These are phyloP conservation scores for Myotis daubentonii DNA, from an alignment of 2,797 vertebrate species.

Conservation along the genomic window DNA sequence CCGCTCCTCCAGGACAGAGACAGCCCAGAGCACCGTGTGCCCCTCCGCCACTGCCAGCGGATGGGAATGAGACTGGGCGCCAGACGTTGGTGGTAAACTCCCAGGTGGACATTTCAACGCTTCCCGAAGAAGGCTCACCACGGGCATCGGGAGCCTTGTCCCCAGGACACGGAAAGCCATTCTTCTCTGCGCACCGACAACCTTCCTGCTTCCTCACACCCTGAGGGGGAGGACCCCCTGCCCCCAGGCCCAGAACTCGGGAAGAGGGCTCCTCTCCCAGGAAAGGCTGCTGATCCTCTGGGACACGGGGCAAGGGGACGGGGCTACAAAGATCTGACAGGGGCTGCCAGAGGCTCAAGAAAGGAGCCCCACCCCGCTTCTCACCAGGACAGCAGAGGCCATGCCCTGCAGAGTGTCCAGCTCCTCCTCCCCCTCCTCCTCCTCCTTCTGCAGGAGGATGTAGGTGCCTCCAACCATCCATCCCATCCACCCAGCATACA, in stretches of 20 bases:
- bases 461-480: constrained; percentile 86
- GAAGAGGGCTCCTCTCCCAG: not conserved
- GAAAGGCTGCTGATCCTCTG: not conserved
- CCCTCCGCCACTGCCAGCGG: not conserved
- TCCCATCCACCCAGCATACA: constrained; percentile 84
- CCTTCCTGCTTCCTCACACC: not conserved
- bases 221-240: not conserved
- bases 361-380: not conserved
- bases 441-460: too few species aligned
- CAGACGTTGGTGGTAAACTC: not conserved
- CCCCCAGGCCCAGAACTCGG: not conserved
- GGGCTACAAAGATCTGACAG: not conserved
- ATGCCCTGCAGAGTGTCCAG: constrained; percentile 92
- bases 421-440: constrained; percentile 84
- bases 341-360: not conserved
- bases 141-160: not conserved
- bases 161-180: not conserved
- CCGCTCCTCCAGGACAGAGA: not conserved
- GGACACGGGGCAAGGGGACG: not conserved
- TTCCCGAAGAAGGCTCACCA: not conserved
- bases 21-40: not conserved
- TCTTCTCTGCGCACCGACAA: not conserved
- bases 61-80: not conserved
- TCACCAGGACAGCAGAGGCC: constrained; percentile 93
- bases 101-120: not conserved